A percentile compares a stretch with the other conserved stretches of the same genome.
These are phyloP conservation scores for Psylliodes chrysocephalus DNA, from an alignment of 2,888 invertebrate species.

Conservation along the genomic window DNA sequence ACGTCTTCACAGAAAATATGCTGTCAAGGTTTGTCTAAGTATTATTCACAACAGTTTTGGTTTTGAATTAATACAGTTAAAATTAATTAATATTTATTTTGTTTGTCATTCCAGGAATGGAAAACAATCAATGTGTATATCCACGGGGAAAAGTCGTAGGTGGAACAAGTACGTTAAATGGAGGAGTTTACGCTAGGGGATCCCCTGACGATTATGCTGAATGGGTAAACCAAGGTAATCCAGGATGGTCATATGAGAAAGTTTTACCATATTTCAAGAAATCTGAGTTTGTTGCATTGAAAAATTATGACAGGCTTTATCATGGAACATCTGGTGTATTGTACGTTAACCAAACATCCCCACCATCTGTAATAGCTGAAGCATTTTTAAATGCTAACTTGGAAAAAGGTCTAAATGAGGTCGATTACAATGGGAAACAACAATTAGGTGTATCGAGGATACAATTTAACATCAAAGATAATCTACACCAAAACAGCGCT, in stretches of 20 bases:
- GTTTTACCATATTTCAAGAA: conserved; percentile 76
- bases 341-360: conserved; percentile 47
- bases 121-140: conserved; percentile 56
- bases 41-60: no score
- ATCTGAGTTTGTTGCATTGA: conserved; percentile 67
- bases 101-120: no score
- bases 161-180: conserved; percentile 80
- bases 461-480: conserved; percentile 31
- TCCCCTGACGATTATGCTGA: conserved; percentile 72
- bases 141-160: conserved; percentile 79
- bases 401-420: conserved; percentile 50
- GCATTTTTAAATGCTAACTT: conserved; percentile 64
- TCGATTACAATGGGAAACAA: conserved; percentile 29
- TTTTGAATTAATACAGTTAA: no score
- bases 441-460: conserved; percentile 20
- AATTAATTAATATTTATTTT: no score
- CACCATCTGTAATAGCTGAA: background rate
- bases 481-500: conserved; percentile 19
- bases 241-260: conserved; percentile 67
- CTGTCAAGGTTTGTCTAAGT: conserved; percentile 26
- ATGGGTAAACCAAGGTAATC: conserved; percentile 76
- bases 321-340: background rate
- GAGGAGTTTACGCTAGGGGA: conserved; percentile 58
- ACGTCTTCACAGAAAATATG: conserved; percentile 27
- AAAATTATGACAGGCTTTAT: background rate